Evolutionary conservation across 2,888 invertebrate species (phyloP).

Genomic region (Podotricha telesiphe): DNA sequence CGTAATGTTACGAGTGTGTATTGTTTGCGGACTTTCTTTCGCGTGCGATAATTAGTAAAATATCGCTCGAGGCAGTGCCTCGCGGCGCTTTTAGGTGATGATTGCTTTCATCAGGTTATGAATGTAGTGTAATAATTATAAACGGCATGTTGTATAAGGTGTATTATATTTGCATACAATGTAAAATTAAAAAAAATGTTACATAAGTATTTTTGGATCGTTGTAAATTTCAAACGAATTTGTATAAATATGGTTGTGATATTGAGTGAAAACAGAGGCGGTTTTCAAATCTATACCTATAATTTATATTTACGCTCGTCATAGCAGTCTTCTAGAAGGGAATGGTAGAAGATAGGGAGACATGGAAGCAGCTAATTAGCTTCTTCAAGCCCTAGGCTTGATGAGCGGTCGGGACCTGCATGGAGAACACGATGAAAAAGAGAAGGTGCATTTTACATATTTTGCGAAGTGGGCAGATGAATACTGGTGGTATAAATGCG

Average conservation of each 20-base stretch:
- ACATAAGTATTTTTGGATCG: neutral
- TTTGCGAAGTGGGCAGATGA: no score
- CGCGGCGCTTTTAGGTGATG: constrained; percentile 27
- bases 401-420: no score
- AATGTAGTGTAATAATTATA: constrained; percentile 22
- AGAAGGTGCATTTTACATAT: no score
- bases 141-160: constrained; percentile 8
- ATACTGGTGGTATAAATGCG: no score
- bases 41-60: constrained; percentile 60
- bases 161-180: constrained; percentile 24
- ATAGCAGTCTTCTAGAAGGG: no score
- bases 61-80: constrained; percentile 24
- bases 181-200: constrained; percentile 9
- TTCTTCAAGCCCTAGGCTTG: no score
- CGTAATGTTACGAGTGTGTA: constrained; percentile 64
- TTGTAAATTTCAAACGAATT: neutral
- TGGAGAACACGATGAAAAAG: no score
- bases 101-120: constrained; percentile 24
- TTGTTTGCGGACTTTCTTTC: constrained; percentile 69
- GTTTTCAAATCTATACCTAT: no score
- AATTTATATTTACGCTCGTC: no score
- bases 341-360: no score
- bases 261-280: no score
- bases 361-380: no score
- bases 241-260: neutral